A percentile compares a stretch with the other conserved stretches of the same genome.
Conservation (phyloP, 1,140 invertebrate genomes). For the Dufourea novaeangliae region DNA sequence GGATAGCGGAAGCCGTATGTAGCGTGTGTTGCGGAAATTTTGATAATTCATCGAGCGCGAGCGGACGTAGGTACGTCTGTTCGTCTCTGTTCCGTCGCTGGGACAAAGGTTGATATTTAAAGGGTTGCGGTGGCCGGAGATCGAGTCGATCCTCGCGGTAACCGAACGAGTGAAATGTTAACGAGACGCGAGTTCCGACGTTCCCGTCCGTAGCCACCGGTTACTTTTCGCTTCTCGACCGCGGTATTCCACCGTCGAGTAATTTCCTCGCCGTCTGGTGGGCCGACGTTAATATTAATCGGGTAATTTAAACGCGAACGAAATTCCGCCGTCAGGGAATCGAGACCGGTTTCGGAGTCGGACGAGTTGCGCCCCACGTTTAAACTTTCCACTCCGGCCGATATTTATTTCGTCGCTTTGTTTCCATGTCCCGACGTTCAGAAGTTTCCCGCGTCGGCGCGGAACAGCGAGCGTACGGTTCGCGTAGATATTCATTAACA, state of each 20-base stretch:
- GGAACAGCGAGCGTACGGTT: background rate
- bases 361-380: background rate
- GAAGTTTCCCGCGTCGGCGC: background rate
- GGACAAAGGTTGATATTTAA: conserved; percentile 44
- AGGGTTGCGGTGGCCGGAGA: conserved; percentile 44
- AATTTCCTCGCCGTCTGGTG: background rate
- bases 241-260: background rate
- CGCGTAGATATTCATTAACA: conserved; percentile 5
- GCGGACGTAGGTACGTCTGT: background rate
- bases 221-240: background rate
- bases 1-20: background rate
- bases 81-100: background rate
- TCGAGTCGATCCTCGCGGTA: conserved; percentile 12
- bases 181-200: background rate
- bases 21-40: conserved; percentile 62
- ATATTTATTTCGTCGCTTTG: conserved; percentile 7
- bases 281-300: conserved; percentile 12
- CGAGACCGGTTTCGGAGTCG: background rate
- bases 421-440: conserved; percentile 5
- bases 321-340: background rate
- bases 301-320: background rate
- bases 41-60: conserved; percentile 63
- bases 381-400: background rate
- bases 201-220: background rate
- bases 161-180: conserved; percentile 46